These are phyloP conservation scores for Astur gentilis DNA, from an alignment of 2,113 vertebrate genomes.

Conservation along the genomic window DNA sequence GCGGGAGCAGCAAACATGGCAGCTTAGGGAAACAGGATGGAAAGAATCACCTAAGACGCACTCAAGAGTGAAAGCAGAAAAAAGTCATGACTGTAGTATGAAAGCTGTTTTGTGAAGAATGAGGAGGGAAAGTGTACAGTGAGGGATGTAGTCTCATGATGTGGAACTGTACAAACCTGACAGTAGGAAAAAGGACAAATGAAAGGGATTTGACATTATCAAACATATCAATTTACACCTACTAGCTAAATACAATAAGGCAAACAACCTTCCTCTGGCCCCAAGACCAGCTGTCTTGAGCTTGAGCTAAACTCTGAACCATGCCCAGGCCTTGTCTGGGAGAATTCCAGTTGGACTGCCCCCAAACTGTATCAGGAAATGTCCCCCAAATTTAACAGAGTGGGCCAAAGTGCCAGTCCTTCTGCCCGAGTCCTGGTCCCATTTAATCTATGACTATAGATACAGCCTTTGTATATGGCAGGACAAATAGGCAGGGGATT, in stretches of 20 bases:
- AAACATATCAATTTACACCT: neutral
- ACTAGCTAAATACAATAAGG: neutral
- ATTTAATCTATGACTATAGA: neutral
- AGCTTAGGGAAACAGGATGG: neutral
- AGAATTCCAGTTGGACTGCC: neutral
- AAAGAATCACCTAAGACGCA: neutral
- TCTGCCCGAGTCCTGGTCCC: neutral
- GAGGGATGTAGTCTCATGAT: neutral
- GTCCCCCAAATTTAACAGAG: neutral
- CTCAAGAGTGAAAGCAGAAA: neutral
- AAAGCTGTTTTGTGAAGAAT: neutral
- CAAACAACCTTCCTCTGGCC: neutral
- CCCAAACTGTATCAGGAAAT: neutral
- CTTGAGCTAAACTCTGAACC: neutral
- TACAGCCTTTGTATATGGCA: neutral
- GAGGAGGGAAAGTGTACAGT: accelerated
- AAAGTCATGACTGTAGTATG: neutral
- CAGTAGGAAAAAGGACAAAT: neutral
- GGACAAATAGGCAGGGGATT: neutral
- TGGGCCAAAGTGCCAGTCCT: neutral
- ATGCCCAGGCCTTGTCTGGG: neutral
- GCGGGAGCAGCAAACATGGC: neutral
- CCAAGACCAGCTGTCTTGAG: neutral
- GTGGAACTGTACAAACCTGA: neutral
- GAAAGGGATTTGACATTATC: neutral